Evolutionary conservation across 2,888 invertebrate species (phyloP), one percentile per base, ranked within the genome.

Genomic region (Aquatica leii): DNA sequence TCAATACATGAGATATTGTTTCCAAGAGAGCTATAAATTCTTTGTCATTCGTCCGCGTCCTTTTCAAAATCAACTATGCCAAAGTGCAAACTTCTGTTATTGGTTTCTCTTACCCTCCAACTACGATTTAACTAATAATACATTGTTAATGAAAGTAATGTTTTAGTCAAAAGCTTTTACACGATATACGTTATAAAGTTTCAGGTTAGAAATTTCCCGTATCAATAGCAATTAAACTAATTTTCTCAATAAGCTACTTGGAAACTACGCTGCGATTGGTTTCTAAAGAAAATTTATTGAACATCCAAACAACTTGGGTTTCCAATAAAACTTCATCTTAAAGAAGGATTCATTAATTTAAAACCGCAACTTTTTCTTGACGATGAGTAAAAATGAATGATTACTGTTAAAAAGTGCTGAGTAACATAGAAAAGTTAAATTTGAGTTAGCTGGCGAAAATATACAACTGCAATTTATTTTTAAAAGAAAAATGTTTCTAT

Each of bases 1-100:
- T 57, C 62, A 62, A 62, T 62, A 62, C 62, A 46, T 57, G 57
- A 62, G 53, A 62, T 57, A 62, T 53, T 62, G 62, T 62, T 52
- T 62, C 56, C 62, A 52, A 53, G 57, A 62, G 62, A 62, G 62
- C 41, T 51, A 62, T 62, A 62, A 52, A 62, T 57, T 62, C 62
- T 62, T 62, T 57, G 62, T 58, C 57, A 35, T 48, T 20, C 51
- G 55, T 61, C 61, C 43, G 50, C 37, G 56, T 55, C 43, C 56
- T 61, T 60, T 61, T 61, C 56, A 49, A 61, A 56, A 61, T 55
- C 61, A 51, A 18, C 43, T 34, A 60, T 48, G 56, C 60, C 21
- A 50, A 49, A 61, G 56, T 56, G 56, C 61, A 56, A 61, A 56
- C 61, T 61, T 56, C 50, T 61, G 56, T 61, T 61, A 61, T 61